Conservation (phyloP, 1,140 invertebrate species). For the Drosophila santomea region DNA sequence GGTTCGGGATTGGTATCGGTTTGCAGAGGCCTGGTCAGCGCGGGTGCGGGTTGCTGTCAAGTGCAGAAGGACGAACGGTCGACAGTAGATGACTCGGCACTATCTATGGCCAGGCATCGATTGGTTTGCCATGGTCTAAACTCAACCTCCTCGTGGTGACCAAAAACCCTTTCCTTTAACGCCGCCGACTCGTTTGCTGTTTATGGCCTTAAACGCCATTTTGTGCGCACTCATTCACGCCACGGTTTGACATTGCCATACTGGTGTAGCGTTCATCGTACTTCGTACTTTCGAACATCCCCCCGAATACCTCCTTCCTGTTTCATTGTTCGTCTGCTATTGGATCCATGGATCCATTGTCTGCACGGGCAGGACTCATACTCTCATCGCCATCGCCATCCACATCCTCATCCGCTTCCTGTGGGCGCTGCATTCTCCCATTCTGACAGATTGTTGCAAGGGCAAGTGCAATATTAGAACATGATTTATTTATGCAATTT, state of each 20-base stretch:
- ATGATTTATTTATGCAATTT: conserved; percentile 85
- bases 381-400: conserved; percentile 6
- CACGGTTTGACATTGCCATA: conserved; percentile 50
- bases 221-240: conserved; percentile 78
- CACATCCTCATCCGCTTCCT: conserved; percentile 32
- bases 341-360: conserved; percentile 32
- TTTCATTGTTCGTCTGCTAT: conserved; percentile 49
- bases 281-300: neutral
- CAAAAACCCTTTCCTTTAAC: conserved; percentile 13
- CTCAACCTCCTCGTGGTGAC: neutral
- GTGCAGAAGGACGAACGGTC: conserved; percentile 45
- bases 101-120: conserved; percentile 74
- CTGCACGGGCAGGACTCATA: conserved; percentile 16
- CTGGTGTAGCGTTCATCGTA: neutral
- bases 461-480: conserved; percentile 83
- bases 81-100: conserved; percentile 56
- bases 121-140: conserved; percentile 63
- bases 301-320: neutral
- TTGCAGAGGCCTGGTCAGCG: conserved; percentile 23
- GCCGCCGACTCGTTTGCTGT: conserved; percentile 43
- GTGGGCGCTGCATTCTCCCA: conserved; percentile 33
- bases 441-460: conserved; percentile 80
- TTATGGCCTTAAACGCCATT: conserved; percentile 82
- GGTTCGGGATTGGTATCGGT: conserved; percentile 20
- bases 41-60: conserved; percentile 53